A percentile compares a stretch with the other conserved stretches of the same genome.
Conservation (phyloP, 2,113 vertebrate species). For the Tenebrosternarchus preto region DNA sequence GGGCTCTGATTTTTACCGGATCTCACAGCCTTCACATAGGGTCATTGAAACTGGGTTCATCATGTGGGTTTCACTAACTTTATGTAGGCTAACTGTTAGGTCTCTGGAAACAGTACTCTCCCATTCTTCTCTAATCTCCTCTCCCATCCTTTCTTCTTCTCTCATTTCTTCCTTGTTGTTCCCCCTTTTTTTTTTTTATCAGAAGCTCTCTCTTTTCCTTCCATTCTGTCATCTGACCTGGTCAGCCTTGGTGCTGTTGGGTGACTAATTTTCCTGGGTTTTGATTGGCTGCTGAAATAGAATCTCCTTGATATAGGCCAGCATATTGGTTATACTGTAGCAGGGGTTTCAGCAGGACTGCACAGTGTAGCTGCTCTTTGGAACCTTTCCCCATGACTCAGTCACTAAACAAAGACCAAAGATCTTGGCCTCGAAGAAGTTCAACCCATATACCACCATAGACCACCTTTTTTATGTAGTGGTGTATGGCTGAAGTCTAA, state of each 20-base stretch:
- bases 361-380: constrained; percentile 24
- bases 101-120: no score
- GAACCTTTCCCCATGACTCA: neutral
- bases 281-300: constrained; percentile 33
- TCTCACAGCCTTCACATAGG: neutral
- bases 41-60: neutral
- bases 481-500: neutral
- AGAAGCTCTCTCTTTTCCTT: neutral
- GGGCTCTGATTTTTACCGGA: neutral
- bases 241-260: constrained; percentile 11
- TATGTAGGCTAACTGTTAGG: no score
- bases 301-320: constrained; percentile 12
- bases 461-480: neutral
- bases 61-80: neutral
- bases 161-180: neutral
- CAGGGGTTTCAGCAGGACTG: constrained; percentile 15
- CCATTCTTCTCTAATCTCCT: neutral
- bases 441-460: neutral
- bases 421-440: neutral
- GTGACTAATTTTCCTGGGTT: constrained; percentile 10
- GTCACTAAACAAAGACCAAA: constrained; percentile 28
- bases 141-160: neutral
- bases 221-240: constrained; percentile 32
- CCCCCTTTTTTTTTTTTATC: neutral
- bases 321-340: constrained; percentile 25